These are phyloP conservation scores for Aldabrachelys gigantea DNA, from an alignment of 2,113 vertebrate genomes.

Conservation along the genomic window DNA sequence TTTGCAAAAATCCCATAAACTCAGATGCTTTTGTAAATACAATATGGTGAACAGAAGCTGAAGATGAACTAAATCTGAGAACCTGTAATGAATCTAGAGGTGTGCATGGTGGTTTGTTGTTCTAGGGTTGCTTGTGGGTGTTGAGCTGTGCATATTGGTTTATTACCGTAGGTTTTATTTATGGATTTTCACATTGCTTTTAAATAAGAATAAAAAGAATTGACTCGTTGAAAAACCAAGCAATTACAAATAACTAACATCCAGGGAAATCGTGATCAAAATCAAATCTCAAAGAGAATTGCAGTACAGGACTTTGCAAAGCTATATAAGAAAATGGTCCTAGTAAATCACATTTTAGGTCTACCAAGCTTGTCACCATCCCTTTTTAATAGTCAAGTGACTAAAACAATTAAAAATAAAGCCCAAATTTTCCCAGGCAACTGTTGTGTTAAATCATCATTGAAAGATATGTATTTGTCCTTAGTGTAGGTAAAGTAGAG, in stretches of 20 bases:
- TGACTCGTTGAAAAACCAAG: neutral
- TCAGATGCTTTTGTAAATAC: neutral
- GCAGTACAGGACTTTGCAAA: neutral
- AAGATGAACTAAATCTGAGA: neutral
- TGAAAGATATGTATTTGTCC: neutral
- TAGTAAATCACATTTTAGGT: neutral
- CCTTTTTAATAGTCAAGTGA: neutral
- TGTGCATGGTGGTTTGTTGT: neutral
- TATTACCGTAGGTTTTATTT: neutral
- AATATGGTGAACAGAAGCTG: neutral
- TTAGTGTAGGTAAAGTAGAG: neutral
- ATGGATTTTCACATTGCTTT: neutral
- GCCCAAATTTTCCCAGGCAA: neutral
- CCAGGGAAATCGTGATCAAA: neutral
- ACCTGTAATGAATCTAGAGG: fast-evolving
- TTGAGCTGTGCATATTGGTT: fast-evolving
- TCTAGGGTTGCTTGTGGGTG: fast-evolving
- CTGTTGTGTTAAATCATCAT: neutral
- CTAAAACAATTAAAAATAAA: neutral
- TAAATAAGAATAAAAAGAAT: neutral
- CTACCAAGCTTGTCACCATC: neutral
- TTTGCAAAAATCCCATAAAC: fast-evolving
- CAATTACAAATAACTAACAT: fast-evolving
- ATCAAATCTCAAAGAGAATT: neutral
- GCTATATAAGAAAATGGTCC: neutral